Conservation (phyloP, 1,140 invertebrate genomes). For the Tetraneura akinire region DNA sequence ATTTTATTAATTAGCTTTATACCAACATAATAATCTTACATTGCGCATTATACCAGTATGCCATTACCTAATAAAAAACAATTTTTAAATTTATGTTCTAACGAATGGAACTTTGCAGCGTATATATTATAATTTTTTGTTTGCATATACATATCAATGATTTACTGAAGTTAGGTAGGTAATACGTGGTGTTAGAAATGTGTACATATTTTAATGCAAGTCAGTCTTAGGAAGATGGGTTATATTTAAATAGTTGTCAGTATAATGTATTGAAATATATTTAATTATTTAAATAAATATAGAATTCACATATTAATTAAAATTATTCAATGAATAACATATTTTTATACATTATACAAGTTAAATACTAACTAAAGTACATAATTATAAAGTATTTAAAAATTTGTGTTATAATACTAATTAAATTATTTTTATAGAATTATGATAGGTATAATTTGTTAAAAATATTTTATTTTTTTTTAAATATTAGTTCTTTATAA, state of each 20-base stretch:
- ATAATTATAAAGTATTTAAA: not conserved
- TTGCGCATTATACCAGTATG: not conserved
- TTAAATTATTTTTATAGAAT: too few relatives aligned
- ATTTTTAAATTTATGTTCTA: not conserved
- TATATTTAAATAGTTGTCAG: too few relatives aligned
- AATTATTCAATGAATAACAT: not conserved
- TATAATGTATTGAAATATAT: not conserved
- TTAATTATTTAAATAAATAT: not conserved
- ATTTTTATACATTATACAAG: not conserved
- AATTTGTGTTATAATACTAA: too few relatives aligned
- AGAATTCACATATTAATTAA: not conserved
- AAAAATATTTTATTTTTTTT: slow-evolving; percentile 32
- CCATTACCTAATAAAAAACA: not conserved
- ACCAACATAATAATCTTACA: not conserved
- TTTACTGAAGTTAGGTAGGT: slow-evolving; percentile 48
- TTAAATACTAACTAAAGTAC: not conserved
- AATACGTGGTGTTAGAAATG: not conserved
- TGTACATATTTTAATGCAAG: too few relatives aligned
- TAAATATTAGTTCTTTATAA: slow-evolving; percentile 2
- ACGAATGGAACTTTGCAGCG: not conserved
- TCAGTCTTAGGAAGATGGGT: not conserved
- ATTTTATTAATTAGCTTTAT: too few relatives aligned
- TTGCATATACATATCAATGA: not conserved
- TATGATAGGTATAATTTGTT: not conserved
- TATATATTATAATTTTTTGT: not conserved